phyloP scores from a whole-genome alignment of 2,113 vertebrate genomes.

The Platanista minor region DNA sequence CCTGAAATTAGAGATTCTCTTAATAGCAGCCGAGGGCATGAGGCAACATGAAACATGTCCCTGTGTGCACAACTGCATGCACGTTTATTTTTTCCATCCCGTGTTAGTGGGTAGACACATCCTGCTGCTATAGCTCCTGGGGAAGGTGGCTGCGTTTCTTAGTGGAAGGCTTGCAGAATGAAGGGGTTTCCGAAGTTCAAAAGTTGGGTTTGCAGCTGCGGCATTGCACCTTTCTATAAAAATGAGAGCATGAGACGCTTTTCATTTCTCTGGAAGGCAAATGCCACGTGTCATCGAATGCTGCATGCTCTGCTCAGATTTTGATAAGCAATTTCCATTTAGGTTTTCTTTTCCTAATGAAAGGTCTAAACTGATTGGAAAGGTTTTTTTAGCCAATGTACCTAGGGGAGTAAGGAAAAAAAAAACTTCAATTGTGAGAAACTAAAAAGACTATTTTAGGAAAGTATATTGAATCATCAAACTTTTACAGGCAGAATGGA shows the following conservation, averaged over 20 bases:
- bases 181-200: not conserved
- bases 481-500: not conserved
- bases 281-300: not conserved
- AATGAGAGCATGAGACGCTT: not conserved
- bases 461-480: not conserved
- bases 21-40: not conserved
- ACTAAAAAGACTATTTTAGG: not conserved
- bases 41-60: not conserved
- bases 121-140: not conserved
- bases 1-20: not conserved
- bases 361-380: not conserved
- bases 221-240: not conserved
- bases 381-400: not conserved
- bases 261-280: not conserved
- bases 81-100: not conserved
- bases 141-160: not conserved
- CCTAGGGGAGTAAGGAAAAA: not conserved
- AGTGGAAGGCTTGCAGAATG: not conserved
- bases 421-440: not conserved
- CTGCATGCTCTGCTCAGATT: not conserved
- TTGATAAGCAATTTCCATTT: not conserved
- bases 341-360: not conserved
- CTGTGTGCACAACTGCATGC: not conserved
- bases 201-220: not conserved
- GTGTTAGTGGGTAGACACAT: not conserved